Conservation (phyloP, 2,113 vertebrate genomes). For the Grallaria varia region DNA sequence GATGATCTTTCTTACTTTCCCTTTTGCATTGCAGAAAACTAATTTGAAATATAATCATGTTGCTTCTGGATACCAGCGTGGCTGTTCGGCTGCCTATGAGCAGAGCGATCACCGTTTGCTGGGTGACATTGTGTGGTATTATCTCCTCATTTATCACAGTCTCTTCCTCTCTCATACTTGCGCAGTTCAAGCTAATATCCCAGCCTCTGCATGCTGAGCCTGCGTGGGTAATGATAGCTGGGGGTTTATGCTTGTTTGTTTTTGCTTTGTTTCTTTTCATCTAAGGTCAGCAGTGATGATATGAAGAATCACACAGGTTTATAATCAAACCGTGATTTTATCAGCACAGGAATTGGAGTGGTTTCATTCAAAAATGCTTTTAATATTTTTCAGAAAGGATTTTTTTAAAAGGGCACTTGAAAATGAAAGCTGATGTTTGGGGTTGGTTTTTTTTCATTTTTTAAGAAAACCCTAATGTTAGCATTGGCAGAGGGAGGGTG, state of each 20-base stretch:
- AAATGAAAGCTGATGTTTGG: conserved; percentile 63
- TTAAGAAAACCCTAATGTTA: not conserved
- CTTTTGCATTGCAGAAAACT: conserved; percentile 55
- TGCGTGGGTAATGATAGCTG: not conserved
- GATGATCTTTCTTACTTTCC: conserved; percentile 37
- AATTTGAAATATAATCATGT: conserved; percentile 67
- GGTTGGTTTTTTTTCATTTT: not conserved
- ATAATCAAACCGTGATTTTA: conserved; percentile 6
- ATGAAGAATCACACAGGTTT: not conserved
- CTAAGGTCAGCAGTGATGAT: not conserved
- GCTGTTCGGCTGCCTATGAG: not conserved
- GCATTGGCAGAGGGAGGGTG: conserved; percentile 29
- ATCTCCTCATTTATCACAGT: conserved; percentile 14
- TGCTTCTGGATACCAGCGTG: conserved; percentile 16
- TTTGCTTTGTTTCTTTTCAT: conserved; percentile 8
- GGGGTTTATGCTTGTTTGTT: not conserved
- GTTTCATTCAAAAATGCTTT: conserved; percentile 5
- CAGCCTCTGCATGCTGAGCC: not conserved
- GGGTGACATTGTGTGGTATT: conserved; percentile 32
- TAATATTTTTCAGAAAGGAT: conserved; percentile 61
- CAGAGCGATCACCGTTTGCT: conserved; percentile 9
- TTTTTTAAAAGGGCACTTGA: conserved; percentile 63
- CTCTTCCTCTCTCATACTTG: not conserved
- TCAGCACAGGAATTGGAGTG: conserved; percentile 1
- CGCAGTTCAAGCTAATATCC: conserved; percentile 41